phyloP scores from a whole-genome alignment of 2,888 invertebrate species.

The Tenthredo scrophulariae region DNA sequence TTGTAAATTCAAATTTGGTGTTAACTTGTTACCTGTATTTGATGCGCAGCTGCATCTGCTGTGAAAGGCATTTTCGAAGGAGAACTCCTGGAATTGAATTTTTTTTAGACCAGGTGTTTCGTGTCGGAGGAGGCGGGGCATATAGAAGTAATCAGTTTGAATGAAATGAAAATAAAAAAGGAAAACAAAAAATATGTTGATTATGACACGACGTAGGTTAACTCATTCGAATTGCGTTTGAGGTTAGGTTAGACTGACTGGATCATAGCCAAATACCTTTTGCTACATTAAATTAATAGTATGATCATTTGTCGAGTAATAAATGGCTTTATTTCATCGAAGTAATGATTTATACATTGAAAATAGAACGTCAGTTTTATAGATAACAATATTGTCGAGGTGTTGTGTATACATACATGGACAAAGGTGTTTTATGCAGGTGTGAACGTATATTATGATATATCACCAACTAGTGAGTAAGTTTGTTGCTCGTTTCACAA shows the following conservation, averaged over 20 bases:
- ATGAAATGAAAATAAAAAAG: neutral
- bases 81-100: conserved; percentile 16
- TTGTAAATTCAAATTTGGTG: conserved; percentile 28
- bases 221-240: neutral
- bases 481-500: neutral
- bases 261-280: neutral
- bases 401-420: conserved; percentile 41
- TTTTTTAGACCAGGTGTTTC: too few species aligned
- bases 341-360: neutral
- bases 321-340: neutral
- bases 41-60: conserved; percentile 88
- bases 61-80: conserved; percentile 85
- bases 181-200: neutral
- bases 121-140: neutral
- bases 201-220: neutral
- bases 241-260: conserved; percentile 22
- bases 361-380: neutral
- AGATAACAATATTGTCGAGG: neutral
- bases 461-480: neutral
- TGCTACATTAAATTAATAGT: neutral
- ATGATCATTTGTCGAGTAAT: neutral
- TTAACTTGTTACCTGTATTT: conserved; percentile 79
- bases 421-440: neutral
- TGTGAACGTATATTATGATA: neutral
- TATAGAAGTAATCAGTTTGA: neutral